Conservation (phyloP, 2,797 vertebrate genomes). For the Erpetoichthys calabaricus region DNA sequence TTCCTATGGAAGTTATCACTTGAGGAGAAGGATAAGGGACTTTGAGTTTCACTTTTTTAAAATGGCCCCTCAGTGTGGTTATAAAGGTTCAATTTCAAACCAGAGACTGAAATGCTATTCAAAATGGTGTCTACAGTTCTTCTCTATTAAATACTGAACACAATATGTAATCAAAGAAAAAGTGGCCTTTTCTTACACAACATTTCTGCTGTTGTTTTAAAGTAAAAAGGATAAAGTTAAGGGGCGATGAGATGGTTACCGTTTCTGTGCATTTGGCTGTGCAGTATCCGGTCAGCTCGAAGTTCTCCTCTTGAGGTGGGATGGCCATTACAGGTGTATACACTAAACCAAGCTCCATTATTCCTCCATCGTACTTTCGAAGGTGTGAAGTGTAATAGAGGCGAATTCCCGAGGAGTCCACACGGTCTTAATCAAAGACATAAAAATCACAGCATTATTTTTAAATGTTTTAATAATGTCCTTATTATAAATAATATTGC, state of each 20-base stretch:
- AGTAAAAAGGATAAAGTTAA: no score
- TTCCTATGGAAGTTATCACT: no score
- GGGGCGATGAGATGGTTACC: constrained; percentile 42
- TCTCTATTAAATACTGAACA: no score
- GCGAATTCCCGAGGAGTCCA: constrained; percentile 77
- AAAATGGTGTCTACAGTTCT: no score
- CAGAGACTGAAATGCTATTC: no score
- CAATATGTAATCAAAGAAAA: no score
- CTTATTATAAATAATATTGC: not conserved
- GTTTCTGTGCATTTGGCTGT: constrained; percentile 70
- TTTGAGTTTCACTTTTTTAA: no score
- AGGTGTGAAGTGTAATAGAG: constrained; percentile 66
- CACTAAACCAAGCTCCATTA: constrained; percentile 91
- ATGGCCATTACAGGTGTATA: constrained; percentile 88
- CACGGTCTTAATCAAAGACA: constrained; percentile 37
- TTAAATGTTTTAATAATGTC: not conserved
- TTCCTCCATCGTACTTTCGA: constrained; percentile 64
- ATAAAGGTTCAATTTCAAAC: no score
- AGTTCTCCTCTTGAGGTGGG: constrained; percentile 59
- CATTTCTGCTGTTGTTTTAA: no score
- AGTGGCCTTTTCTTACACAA: no score
- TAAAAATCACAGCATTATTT: not conserved
- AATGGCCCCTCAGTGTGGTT: no score
- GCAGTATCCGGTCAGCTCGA: constrained; percentile 78
- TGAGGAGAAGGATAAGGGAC: no score